Evolutionary conservation across 2,113 vertebrate genomes (phyloP).

Genomic region (Macrotus californicus): DNA sequence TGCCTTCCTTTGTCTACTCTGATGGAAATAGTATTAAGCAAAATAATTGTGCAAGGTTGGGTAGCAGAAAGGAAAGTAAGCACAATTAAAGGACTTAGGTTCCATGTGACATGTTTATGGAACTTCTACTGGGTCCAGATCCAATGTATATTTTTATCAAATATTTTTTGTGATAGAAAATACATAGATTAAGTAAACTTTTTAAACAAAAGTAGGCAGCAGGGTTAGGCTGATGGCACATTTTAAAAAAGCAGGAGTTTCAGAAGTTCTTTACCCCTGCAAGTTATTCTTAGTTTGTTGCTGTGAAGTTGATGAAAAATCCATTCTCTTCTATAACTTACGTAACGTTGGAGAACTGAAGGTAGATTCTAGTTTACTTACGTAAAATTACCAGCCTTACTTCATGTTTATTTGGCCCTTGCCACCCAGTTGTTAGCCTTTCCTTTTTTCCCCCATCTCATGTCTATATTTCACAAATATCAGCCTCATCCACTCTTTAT

Average conservation of each 20-base stretch:
- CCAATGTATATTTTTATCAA: neutral
- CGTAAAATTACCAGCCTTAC: neutral
- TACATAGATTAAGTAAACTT: neutral
- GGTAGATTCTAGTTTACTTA: neutral
- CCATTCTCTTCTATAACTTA: neutral
- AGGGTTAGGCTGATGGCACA: neutral
- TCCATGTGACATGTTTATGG: neutral
- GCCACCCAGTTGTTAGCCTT: neutral
- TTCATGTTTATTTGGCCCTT: neutral
- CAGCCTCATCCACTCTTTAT: conserved; percentile 51
- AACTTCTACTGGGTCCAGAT: neutral
- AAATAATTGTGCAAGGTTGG: neutral
- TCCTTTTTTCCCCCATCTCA: neutral
- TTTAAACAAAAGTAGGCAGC: neutral
- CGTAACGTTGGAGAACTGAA: neutral
- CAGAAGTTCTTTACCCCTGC: neutral
- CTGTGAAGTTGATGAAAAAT: neutral
- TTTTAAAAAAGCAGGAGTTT: neutral
- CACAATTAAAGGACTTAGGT: neutral
- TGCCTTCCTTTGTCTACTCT: neutral
- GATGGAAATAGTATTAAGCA: neutral
- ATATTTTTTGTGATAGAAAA: conserved; percentile 19
- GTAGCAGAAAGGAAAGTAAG: conserved; percentile 4
- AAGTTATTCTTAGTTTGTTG: conserved; percentile 4
- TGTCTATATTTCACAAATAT: conserved; percentile 43